Base-by-base conservation (phyloP, 2,888 invertebrate genomes). In the Brachyptera risi region DNA sequence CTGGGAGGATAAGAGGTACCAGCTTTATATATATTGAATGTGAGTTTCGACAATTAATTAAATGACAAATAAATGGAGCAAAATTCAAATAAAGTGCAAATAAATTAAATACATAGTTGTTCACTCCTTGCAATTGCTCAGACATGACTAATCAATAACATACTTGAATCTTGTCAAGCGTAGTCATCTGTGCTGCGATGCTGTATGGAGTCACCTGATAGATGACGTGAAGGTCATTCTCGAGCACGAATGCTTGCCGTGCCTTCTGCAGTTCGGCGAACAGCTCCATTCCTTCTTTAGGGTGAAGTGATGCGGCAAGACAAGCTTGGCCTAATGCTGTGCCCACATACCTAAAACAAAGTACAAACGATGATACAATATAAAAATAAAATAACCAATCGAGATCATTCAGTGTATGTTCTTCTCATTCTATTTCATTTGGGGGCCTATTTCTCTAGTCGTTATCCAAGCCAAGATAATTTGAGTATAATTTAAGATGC, bases 311-410 rank as follows among this genome's bases (percentile, higher is more conserved):
- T 0, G 97, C 94, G 19, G 93, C 81, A 21, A 98, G 79, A 72
- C 97, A 94, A 17, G 98, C 99, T 72, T 88, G 86, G 0, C 96
- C 98, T 59, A 99, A 79, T 65, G 90, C 85, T 2, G 96, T 95
- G 3, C 96, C 85, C 24, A 85, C 75, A 77, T 86, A 31, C 11
- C 31, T 31, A 31, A 11, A 7, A 7, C 31, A 31, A 44, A 15
- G n/a, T 44, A 17, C 44, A 44, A 44, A 15, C n/a, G 44, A 15
- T 9, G 9, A 17, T 9, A 19, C 44, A 44, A 13, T 44, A 7
- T 9, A 9, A 17, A 44, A 31, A 31, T 31, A 44, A n/a, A 44
- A 44, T 44, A 44, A n/a, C 17, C 19, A 1, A 11, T n/a, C 1
- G 1, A 17, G 11, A 19, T n/a, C 11, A 19, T 4, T n/a, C n/a